phyloP scores from a whole-genome alignment of 2,113 vertebrate genomes.

The Pelecanus crispus region DNA sequence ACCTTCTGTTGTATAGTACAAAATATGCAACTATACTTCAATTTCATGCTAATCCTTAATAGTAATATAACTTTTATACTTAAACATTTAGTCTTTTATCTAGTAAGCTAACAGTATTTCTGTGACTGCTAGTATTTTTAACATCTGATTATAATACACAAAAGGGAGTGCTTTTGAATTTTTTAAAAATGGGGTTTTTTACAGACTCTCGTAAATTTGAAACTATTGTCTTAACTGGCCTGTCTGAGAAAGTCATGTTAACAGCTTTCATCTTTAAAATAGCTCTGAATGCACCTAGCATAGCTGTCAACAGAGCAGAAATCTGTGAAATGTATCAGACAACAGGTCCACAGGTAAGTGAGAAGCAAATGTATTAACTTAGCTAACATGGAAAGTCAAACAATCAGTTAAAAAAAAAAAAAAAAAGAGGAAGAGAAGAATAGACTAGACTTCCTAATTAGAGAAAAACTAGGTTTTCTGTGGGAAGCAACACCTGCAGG shows the following conservation, averaged over 20 bases:
- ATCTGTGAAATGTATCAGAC: conserved; percentile 55
- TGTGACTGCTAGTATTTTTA: background rate
- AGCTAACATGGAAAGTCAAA: conserved; percentile 43
- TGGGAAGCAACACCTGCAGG: background rate
- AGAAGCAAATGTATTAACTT: conserved; percentile 44
- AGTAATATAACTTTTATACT: background rate
- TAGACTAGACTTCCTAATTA: background rate
- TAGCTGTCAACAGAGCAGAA: conserved; percentile 59
- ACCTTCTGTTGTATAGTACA: background rate
- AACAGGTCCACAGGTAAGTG: conserved; percentile 35
- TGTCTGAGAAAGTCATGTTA: conserved; percentile 47
- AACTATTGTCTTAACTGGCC: conserved; percentile 44
- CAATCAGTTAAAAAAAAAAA: background rate
- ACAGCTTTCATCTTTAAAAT: conserved; percentile 67
- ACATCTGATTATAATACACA: background rate
- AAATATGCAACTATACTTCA: background rate
- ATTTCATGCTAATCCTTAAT: background rate
- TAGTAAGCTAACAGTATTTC: background rate
- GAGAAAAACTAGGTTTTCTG: background rate
- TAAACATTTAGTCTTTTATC: background rate
- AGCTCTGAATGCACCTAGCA: conserved; percentile 63
- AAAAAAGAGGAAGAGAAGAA: background rate
- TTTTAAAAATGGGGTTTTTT: background rate
- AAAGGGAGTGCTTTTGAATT: background rate
- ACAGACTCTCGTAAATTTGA: background rate